Evolutionary conservation across 2,888 invertebrate genomes (phyloP).

Genomic region (Apocheima hispidaria): DNA sequence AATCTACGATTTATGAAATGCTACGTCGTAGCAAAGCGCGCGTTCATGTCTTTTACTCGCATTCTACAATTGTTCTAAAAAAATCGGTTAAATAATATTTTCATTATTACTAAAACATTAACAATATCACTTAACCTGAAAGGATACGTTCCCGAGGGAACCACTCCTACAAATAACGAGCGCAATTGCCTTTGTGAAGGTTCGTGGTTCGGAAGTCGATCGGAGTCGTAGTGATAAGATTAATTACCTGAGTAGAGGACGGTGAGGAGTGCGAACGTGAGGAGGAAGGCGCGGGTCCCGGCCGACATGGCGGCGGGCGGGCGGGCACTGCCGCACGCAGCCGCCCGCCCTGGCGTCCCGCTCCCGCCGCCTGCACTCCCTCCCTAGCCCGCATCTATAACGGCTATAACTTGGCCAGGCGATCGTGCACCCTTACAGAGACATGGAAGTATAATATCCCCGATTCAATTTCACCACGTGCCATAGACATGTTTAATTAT

Average conservation of each 20-base stretch:
- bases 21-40: constrained; percentile 19
- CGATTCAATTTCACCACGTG: constrained; percentile 14
- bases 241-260: constrained; percentile 78
- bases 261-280: constrained; percentile 71
- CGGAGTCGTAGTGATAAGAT: not conserved
- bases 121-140: not conserved
- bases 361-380: constrained; percentile 50
- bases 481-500: not conserved
- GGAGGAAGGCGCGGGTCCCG: constrained; percentile 74
- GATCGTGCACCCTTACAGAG: constrained; percentile 10
- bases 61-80: not conserved
- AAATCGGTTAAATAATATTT: not conserved
- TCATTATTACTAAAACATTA: not conserved
- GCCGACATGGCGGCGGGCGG: constrained; percentile 78
- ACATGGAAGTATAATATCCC: constrained; percentile 8
- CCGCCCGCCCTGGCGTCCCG: constrained; percentile 47
- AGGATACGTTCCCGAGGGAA: constrained; percentile 10
- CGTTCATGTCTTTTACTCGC: constrained; percentile 23
- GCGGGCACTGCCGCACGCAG: constrained; percentile 74
- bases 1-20: constrained; percentile 21
- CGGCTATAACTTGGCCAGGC: constrained; percentile 14
- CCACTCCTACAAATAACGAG: not conserved
- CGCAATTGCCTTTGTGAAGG: not conserved
- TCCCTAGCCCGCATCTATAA: constrained; percentile 34
- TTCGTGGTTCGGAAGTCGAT: not conserved